These are phyloP conservation scores for Mormyrus hasselquistii DNA, from an alignment of 2,797 vertebrate species.

Conservation along the genomic window DNA sequence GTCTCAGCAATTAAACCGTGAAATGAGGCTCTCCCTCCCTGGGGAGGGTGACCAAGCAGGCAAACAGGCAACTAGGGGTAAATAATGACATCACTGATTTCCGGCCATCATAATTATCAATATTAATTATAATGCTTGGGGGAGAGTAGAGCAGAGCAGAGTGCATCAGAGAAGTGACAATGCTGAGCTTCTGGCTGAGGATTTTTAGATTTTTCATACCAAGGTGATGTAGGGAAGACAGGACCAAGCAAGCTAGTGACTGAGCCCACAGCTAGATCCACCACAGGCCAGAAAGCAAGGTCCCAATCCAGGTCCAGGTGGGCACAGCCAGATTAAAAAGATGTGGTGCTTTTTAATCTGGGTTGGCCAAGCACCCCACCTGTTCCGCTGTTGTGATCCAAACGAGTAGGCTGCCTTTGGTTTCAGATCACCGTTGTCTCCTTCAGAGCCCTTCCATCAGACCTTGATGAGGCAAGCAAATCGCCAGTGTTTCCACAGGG, in stretches of 20 bases:
- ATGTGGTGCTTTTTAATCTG: slow-evolving; percentile 1
- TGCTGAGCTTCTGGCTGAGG: background rate
- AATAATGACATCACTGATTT: slow-evolving; percentile 15
- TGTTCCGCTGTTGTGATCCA: slow-evolving; percentile 55
- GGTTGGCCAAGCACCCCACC: slow-evolving; percentile 33
- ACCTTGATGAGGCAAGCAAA: background rate
- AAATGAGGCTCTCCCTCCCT: slow-evolving; percentile 11
- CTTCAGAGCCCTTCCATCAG: background rate
- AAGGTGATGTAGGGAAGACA: background rate
- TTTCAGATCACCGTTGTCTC: slow-evolving; percentile 38
- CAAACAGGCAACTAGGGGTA: background rate
- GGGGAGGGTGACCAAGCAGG: slow-evolving; percentile 16
- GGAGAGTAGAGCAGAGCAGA: background rate
- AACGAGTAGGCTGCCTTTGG: slow-evolving; percentile 42
- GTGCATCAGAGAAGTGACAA: background rate
- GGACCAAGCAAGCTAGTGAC: background rate
- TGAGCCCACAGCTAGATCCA: background rate
- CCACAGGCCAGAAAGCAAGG: background rate
- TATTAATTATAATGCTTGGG: slow-evolving; percentile 11
- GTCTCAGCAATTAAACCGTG: background rate
- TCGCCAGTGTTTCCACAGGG: slow-evolving; percentile 37
- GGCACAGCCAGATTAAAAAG: background rate
- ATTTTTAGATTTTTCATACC: background rate
- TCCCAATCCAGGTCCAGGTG: background rate
- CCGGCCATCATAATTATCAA: slow-evolving; percentile 4